Evolutionary conservation across 92 coral and sea anemone species (phyloP).

Genomic region (Pocillopora meandrina): DNA sequence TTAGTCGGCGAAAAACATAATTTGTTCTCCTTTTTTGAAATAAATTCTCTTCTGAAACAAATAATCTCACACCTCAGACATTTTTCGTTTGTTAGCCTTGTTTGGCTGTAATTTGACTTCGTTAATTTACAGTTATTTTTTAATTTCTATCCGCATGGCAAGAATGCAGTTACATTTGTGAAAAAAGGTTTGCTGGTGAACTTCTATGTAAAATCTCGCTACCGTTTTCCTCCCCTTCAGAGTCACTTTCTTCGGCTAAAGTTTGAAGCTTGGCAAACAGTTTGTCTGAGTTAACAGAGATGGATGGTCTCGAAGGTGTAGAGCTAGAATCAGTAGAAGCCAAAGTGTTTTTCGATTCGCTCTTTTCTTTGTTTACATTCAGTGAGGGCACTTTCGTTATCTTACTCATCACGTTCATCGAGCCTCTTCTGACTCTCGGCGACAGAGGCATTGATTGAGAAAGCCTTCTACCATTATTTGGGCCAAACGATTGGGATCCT

Average conservation of each 20-base stretch:
- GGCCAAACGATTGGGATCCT: slow-evolving; percentile 39
- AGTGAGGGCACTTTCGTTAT: slow-evolving; percentile 31
- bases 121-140: too few relatives aligned
- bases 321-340: not conserved
- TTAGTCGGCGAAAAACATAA: not conserved
- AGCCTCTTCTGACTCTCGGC: slow-evolving; percentile 74
- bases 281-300: slow-evolving; percentile 28
- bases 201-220: slow-evolving; percentile 61
- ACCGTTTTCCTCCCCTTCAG: slow-evolving; percentile 44
- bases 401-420: slow-evolving; percentile 62
- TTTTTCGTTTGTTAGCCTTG: not conserved
- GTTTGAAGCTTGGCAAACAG: slow-evolving; percentile 61
- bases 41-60: not conserved
- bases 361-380: slow-evolving; percentile 22
- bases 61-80: not conserved
- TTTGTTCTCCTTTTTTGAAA: not conserved
- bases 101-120: too few relatives aligned
- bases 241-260: slow-evolving; percentile 68
- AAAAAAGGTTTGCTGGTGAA: slow-evolving; percentile 62
- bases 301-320: not conserved
- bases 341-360: not conserved
- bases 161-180: not conserved
- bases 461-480: slow-evolving; percentile 41
- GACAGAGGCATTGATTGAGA: slow-evolving; percentile 37
- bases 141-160: not conserved